Evolutionary conservation across 1,140 invertebrate genomes (phyloP).

Genomic region (Grapholita molesta): DNA sequence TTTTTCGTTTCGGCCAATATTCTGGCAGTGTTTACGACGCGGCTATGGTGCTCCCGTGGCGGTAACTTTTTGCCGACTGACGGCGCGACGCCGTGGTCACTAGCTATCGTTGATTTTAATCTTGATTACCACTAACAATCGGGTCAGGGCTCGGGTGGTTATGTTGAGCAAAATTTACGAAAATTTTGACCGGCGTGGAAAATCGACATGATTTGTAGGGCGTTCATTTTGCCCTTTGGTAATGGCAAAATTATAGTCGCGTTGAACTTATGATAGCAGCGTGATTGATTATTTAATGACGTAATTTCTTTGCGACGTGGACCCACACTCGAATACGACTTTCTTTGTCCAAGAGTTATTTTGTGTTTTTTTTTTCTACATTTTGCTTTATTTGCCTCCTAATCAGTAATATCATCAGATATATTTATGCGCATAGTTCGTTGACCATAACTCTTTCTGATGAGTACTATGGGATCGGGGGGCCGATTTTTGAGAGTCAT

Average conservation of each 20-base stretch:
- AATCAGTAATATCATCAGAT: no score
- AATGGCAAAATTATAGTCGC: neutral
- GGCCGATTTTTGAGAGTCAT: no score
- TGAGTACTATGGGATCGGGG: no score
- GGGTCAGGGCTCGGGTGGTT: slow-evolving; percentile 55
- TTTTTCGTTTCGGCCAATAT: slow-evolving; percentile 26
- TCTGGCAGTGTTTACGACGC: slow-evolving; percentile 19
- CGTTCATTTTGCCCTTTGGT: neutral
- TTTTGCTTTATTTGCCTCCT: no score
- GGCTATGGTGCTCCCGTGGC: slow-evolving; percentile 42
- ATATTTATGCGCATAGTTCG: no score
- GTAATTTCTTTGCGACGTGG: neutral
- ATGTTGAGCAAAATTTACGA: slow-evolving; percentile 33
- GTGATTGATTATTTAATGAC: neutral
- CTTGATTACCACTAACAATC: slow-evolving; percentile 57
- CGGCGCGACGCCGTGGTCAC: slow-evolving; percentile 49
- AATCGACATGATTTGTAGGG: slow-evolving; percentile 18
- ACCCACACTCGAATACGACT: neutral
- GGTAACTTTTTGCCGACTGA: slow-evolving; percentile 58
- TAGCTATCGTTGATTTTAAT: slow-evolving; percentile 64
- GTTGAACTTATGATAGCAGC: neutral
- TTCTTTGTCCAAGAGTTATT: neutral
- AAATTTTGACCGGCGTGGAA: slow-evolving; percentile 24
- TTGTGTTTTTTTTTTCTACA: no score
- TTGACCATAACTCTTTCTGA: no score